Conservation (phyloP, 2,113 vertebrate genomes). For the Antigone vipio region DNA sequence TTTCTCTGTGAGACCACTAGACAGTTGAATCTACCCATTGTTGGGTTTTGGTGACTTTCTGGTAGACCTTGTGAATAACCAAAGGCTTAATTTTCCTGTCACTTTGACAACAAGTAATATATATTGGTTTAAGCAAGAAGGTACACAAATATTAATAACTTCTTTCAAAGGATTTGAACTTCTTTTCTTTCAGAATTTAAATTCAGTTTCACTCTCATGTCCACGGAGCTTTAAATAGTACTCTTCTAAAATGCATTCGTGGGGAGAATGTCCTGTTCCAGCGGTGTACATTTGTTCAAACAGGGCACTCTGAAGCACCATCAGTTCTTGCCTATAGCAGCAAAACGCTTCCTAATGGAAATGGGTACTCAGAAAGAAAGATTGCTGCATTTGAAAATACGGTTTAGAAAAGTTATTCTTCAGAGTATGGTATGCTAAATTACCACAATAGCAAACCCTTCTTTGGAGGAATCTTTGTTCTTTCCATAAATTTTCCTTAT, state of each 20-base stretch:
- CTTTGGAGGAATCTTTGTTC: background rate
- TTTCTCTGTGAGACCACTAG: background rate
- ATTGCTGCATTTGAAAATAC: background rate
- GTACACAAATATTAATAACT: background rate
- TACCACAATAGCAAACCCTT: background rate
- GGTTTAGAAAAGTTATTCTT: background rate
- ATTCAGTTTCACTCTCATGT: background rate
- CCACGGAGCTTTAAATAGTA: background rate
- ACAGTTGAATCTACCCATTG: background rate
- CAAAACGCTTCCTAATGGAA: background rate
- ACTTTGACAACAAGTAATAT: background rate
- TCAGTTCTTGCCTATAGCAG: background rate
- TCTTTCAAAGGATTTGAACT: background rate
- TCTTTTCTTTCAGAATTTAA: background rate
- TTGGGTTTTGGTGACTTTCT: background rate
- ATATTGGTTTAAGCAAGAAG: background rate
- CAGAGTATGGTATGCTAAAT: background rate
- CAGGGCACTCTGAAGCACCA: background rate
- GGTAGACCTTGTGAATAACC: background rate
- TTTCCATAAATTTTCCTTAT: background rate
- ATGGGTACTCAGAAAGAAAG: background rate
- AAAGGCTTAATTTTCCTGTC: background rate
- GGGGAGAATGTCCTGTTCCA: background rate
- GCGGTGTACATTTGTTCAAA: background rate
- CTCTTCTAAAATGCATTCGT: background rate